Evolutionary conservation across 2,888 invertebrate genomes (phyloP).

Genomic region (Ichneumoninae sp.): DNA sequence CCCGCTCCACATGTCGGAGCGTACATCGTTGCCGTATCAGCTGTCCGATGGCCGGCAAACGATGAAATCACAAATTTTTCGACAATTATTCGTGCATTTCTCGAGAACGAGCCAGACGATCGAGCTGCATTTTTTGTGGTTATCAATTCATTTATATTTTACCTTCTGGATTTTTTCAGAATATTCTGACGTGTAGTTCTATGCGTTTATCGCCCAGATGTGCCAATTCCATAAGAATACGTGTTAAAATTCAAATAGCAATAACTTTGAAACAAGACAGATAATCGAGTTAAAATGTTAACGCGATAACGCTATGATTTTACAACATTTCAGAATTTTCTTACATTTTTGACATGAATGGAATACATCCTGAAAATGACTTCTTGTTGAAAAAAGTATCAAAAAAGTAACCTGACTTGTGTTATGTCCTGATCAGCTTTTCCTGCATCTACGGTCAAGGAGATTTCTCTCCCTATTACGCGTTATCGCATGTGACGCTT

Average conservation of each 20-base stretch:
- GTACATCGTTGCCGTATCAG: constrained; percentile 11
- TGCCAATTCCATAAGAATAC: not conserved
- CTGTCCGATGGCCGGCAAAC: not conserved
- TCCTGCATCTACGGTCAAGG: too few species aligned
- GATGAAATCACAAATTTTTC: not conserved
- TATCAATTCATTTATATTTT: constrained; percentile 7
- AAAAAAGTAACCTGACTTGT: too few species aligned
- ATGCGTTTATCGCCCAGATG: not conserved
- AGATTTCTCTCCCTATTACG: too few species aligned
- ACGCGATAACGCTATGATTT: not conserved
- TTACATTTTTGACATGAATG: not conserved
- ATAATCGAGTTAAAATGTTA: not conserved
- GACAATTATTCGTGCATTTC: not conserved
- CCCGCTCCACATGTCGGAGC: not conserved
- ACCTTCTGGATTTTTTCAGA: constrained; percentile 32
- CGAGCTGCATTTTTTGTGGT: too few species aligned
- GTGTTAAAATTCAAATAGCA: not conserved
- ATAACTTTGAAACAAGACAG: not conserved
- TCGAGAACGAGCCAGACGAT: not conserved
- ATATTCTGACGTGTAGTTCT: constrained; percentile 2
- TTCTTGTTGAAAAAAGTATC: too few species aligned
- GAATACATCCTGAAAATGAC: not conserved
- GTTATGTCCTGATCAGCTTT: too few species aligned
- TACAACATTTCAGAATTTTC: not conserved
- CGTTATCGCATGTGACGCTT: too few species aligned